Conservation (phyloP, 2,113 vertebrate genomes). For the Neomonachus schauinslandi region DNA sequence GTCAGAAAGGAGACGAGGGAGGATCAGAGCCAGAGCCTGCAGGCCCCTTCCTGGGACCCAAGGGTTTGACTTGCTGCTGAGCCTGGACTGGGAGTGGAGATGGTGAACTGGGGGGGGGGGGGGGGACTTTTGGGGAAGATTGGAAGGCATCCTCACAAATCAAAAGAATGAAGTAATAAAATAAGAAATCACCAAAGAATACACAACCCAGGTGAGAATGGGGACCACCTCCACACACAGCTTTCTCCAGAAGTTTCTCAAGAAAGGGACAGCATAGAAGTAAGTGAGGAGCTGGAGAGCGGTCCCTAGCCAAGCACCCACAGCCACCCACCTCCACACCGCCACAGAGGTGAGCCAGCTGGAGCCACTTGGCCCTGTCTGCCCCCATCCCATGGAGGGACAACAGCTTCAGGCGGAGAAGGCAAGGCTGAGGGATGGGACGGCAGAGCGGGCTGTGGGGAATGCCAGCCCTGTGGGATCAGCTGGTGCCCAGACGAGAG, state of each 20-base stretch:
- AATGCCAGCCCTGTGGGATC: neutral
- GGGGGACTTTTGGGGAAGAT: neutral
- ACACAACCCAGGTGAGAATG: neutral
- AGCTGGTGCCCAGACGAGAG: neutral
- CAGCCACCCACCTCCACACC: neutral
- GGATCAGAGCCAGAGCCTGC: neutral
- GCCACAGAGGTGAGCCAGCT: neutral
- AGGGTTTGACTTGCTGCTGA: neutral
- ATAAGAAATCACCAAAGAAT: neutral
- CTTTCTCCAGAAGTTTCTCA: neutral
- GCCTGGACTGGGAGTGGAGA: too few species aligned
- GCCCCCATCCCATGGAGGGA: accelerated
- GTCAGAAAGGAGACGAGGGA: neutral
- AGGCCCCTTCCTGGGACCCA: neutral
- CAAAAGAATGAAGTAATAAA: neutral
- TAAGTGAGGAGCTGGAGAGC: neutral
- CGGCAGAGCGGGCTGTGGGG: too few species aligned
- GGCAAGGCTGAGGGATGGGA: too few species aligned
- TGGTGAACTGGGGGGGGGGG: neutral
- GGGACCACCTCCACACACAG: neutral
- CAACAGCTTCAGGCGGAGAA: neutral
- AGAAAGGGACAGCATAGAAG: neutral
- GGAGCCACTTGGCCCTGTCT: neutral
- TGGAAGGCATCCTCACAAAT: neutral
- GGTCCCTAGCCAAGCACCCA: neutral